Base-by-base conservation (phyloP, 1,140 invertebrate genomes). In the Neotoxoptera formosana region DNA sequence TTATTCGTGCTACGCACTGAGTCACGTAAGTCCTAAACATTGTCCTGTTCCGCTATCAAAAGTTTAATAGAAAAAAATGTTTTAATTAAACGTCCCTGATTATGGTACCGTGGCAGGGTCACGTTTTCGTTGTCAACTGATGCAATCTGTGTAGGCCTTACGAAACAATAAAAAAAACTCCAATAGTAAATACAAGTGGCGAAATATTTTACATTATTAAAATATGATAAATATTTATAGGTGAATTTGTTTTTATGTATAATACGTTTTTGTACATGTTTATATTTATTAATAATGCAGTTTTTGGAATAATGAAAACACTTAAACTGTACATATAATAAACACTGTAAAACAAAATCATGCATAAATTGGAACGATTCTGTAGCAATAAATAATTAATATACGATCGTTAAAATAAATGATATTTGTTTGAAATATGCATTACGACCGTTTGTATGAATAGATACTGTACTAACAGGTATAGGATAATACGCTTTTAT, bases 21-120 rank as follows among this genome's bases (percentile, higher is more conserved):
- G 41, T 91, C 89, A 76, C 56, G 90, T 76, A 91, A 91, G 14
- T 34, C 60, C 14, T 56, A 45, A 91, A 91, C 56, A 67, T 76
- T 91, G 48, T 34, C 48, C 9, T n/a, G 41, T 67, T 91, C 60
- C 23, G 17, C 53, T 67, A 45, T 45, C 41, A 76, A 67, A 91
- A 91, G 53, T 76, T 91, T 76, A 91, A 60, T 90, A 90, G 53
- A 45, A 91, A 91, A 67, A 90, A 67, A 90, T 36, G 53, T 60
- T 90, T 90, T 90, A 90, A 90, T 90, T 90, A 91, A 91, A 81
- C 60, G 17, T 91, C n/a, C 30, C 30, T 67, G 60, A 67, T 91
- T 81, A 47, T 47, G 23, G 60, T 76, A 8, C 25, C 25, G 36
- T 45, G 17, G 60, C 60, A 67, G 34, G 25, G 90, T 91, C 90